Evolutionary conservation across 2,888 invertebrate species (phyloP).

Genomic region (Balanococcus diminutus): DNA sequence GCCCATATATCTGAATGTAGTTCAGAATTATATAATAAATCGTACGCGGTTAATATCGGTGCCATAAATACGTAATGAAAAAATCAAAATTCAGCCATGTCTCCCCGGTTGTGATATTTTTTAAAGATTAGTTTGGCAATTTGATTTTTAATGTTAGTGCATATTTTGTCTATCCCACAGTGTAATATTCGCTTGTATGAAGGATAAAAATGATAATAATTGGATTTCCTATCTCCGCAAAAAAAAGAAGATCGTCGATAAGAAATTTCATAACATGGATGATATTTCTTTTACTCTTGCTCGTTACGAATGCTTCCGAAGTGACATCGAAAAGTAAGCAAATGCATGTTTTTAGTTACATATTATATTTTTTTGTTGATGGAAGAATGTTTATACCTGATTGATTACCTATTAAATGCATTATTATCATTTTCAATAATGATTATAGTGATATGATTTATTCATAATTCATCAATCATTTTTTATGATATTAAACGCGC

Average conservation of each 20-base stretch:
- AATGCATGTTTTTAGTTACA: no score
- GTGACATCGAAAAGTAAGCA: constrained; percentile 23
- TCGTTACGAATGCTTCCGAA: neutral
- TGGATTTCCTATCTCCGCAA: constrained; percentile 42
- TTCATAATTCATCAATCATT: no score
- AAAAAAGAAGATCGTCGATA: constrained; percentile 32
- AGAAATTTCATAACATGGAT: constrained; percentile 3
- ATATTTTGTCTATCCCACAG: neutral
- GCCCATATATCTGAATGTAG: no score
- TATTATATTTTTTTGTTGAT: no score
- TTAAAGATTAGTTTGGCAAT: neutral
- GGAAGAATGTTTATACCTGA: no score
- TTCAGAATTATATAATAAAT: constrained; percentile 15
- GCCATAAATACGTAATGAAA: constrained; percentile 3
- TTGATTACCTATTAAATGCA: no score
- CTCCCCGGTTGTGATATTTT: neutral
- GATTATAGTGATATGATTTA: no score
- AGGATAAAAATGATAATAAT: constrained; percentile 47
- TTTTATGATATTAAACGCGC: constrained; percentile 5
- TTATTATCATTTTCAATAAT: no score
- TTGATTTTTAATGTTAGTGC: constrained; percentile 3
- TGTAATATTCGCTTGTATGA: constrained; percentile 47
- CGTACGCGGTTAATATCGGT: constrained; percentile 28
- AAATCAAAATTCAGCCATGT: constrained; percentile 23
- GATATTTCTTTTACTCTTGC: neutral